Percentiles rank a stretch among this genome's conserved stretches.
Evolutionary conservation across 2,113 vertebrate genomes (phyloP).

Genomic region (Megaceryle maxima): DNA sequence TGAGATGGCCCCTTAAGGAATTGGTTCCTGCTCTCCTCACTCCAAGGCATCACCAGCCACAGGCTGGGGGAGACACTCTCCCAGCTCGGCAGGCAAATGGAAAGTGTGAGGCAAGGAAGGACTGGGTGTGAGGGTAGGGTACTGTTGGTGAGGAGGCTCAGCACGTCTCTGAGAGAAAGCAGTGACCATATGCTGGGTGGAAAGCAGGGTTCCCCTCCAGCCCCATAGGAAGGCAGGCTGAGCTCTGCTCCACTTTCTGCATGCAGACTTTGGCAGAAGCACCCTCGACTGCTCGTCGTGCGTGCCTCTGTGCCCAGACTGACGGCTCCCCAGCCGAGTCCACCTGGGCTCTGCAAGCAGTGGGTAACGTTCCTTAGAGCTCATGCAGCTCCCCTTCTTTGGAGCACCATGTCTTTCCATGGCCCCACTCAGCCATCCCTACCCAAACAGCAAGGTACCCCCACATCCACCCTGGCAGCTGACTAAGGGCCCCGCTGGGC

Average conservation of each 20-base stretch:
- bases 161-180: neutral
- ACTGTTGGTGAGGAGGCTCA: neutral
- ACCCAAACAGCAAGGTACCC: neutral
- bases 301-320: fast-evolving
- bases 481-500: no score
- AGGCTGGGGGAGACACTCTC: neutral
- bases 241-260: neutral
- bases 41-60: neutral
- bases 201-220: neutral
- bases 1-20: neutral
- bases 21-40: slow-evolving; percentile 35
- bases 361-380: fast-evolving
- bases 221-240: neutral
- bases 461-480: neutral
- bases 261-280: neutral
- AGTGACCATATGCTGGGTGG: neutral
- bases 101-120: neutral
- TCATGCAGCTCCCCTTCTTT: fast-evolving
- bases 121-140: neutral
- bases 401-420: fast-evolving
- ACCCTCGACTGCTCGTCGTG: fast-evolving
- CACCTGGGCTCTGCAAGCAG: neutral
- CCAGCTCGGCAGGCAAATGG: neutral
- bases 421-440: neutral
- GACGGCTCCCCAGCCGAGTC: neutral